Conservation (phyloP, 2,888 invertebrate species). For the Thymelicus lineola region DNA sequence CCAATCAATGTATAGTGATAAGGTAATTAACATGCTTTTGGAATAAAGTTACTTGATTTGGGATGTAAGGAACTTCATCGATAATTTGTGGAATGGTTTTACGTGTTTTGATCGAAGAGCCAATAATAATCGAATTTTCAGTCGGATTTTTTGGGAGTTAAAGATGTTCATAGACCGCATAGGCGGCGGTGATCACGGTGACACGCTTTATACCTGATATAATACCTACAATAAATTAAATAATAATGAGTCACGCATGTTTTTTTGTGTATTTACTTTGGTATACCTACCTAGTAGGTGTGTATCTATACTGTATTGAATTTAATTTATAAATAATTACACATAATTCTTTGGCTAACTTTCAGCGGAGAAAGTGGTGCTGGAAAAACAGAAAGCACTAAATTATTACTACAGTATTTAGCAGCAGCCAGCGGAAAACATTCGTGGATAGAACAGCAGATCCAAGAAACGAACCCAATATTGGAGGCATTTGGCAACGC, state of each 20-base stretch:
- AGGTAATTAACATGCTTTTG: slow-evolving; percentile 81
- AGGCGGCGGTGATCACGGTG: too few relatives aligned
- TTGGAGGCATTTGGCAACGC: slow-evolving; percentile 99
- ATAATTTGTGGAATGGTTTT: background rate
- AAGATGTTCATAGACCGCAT: too few relatives aligned
- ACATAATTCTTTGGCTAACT: slow-evolving; percentile 16
- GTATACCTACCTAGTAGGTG: too few relatives aligned
- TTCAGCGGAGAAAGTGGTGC: slow-evolving; percentile 97
- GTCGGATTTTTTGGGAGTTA: too few relatives aligned
- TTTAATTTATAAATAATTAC: too few relatives aligned
- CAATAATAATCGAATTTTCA: too few relatives aligned
- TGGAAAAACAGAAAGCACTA: slow-evolving; percentile 98
- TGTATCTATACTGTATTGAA: too few relatives aligned
- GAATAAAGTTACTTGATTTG: background rate
- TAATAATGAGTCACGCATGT: too few relatives aligned
- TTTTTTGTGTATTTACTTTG: too few relatives aligned
- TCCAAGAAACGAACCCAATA: slow-evolving; percentile 98
- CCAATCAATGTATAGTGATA: slow-evolving; percentile 97
- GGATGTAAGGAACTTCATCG: too few relatives aligned
- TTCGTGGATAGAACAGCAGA: slow-evolving; percentile 99
- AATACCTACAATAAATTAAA: too few relatives aligned
- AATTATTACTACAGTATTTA: slow-evolving; percentile 96
- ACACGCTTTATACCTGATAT: too few relatives aligned
- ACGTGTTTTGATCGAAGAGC: background rate
- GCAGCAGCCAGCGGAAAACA: slow-evolving; percentile 97